Conservation (phyloP, 92 coral and sea anemone genomes). For the Siderastrea siderea region DNA sequence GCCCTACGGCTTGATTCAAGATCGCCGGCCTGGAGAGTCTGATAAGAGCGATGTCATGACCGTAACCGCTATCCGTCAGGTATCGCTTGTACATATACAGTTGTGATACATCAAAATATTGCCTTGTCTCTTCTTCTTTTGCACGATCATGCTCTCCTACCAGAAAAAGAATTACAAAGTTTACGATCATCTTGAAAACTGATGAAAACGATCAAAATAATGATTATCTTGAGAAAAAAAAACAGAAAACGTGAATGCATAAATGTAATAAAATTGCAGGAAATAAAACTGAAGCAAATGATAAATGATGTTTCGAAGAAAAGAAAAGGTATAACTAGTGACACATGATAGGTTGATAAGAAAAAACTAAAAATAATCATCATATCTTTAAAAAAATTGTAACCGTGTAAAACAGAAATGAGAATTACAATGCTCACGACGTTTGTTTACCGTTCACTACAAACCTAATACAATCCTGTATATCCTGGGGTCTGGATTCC, state of each 20-base stretch:
- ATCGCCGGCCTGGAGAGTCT: constrained; percentile 81
- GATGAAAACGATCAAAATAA: too few species aligned
- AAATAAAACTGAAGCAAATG: too few species aligned
- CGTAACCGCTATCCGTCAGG: constrained; percentile 74
- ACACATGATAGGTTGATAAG: too few species aligned
- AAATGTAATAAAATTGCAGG: too few species aligned
- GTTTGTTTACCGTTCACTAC: background rate
- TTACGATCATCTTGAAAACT: too few species aligned
- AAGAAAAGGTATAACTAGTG: too few species aligned
- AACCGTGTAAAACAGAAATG: background rate
- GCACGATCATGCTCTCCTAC: constrained; percentile 39
- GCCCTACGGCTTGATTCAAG: constrained; percentile 71
- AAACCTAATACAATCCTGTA: constrained; percentile 75
- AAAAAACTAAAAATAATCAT: too few species aligned
- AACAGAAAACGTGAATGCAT: too few species aligned
- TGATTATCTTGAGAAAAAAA: too few species aligned
- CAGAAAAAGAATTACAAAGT: background rate
- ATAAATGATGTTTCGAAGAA: too few species aligned
- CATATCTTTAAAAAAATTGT: too few species aligned
- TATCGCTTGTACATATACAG: constrained; percentile 65
- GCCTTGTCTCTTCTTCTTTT: constrained; percentile 4
- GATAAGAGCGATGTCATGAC: constrained; percentile 84
- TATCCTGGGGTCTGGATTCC: constrained; percentile 65
- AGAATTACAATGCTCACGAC: background rate
- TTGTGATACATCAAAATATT: constrained; percentile 67